phyloP scores from a whole-genome alignment of 2,888 invertebrate species.

The Orchesella flavescens region DNA sequence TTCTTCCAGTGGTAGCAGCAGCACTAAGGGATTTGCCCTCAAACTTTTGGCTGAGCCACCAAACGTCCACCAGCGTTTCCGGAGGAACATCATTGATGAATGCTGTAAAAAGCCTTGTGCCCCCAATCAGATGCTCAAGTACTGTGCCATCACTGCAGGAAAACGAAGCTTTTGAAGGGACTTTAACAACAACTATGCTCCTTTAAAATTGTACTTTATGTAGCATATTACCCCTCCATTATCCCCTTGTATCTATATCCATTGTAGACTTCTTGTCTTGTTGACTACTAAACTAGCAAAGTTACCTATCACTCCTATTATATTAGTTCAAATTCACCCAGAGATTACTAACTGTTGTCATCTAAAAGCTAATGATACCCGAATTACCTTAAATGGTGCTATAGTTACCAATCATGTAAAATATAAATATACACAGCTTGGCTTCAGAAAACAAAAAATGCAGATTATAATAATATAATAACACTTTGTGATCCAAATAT shows the following conservation, averaged over 20 bases:
- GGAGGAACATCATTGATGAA: slow-evolving; percentile 64
- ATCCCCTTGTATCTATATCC: not conserved
- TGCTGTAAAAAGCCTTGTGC: slow-evolving; percentile 65
- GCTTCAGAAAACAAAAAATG: no score
- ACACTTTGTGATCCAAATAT: no score
- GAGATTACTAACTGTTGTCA: no score
- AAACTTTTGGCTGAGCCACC: slow-evolving; percentile 46
- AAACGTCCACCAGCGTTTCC: slow-evolving; percentile 44
- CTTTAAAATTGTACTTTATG: not conserved
- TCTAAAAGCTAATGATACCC: no score
- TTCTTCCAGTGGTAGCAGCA: not conserved
- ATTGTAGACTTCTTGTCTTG: not conserved
- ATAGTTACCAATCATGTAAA: no score
- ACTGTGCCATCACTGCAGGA: slow-evolving; percentile 40
- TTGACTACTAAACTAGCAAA: no score
- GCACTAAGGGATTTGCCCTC: slow-evolving; percentile 28
- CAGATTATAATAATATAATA: no score
- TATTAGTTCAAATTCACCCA: no score
- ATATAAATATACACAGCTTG: no score
- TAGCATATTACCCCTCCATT: not conserved
- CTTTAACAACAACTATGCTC: not conserved
- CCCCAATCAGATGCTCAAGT: slow-evolving; percentile 55
- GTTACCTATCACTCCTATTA: no score
- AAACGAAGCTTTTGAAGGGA: slow-evolving; percentile 10
- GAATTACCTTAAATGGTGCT: no score